These are phyloP conservation scores for Conger conger DNA, from an alignment of 2,113 vertebrate species.

Conservation along the genomic window DNA sequence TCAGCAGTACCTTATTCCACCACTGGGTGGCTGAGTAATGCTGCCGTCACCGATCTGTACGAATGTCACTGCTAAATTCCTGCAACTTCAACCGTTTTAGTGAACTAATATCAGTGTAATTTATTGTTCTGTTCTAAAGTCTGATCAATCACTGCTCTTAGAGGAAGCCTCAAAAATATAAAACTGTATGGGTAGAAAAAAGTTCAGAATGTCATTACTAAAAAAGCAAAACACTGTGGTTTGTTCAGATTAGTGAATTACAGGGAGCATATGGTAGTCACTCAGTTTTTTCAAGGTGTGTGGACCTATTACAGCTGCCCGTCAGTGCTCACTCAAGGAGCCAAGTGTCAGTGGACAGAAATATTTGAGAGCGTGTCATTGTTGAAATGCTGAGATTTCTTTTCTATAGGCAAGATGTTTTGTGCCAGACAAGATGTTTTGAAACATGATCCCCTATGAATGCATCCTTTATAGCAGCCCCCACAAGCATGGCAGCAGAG, in stretches of 20 bases:
- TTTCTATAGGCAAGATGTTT: neutral
- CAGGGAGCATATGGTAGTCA: no score
- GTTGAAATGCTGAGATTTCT: neutral
- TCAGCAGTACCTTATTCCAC: neutral
- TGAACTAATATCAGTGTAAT: neutral
- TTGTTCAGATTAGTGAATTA: no score
- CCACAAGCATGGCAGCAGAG: neutral
- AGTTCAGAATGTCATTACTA: neutral
- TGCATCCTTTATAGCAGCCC: neutral
- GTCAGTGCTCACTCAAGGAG: neutral
- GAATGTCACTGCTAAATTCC: neutral
- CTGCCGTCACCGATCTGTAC: neutral
- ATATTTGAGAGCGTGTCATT: neutral
- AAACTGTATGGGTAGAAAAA: neutral
- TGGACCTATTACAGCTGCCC: neutral
- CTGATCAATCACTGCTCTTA: neutral
- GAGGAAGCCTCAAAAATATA: neutral
- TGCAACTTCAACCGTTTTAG: neutral
- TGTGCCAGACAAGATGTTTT: neutral
- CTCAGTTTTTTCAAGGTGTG: neutral
- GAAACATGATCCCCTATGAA: neutral
- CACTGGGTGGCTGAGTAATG: neutral
- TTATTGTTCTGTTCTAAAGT: neutral
- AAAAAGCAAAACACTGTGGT: no score
- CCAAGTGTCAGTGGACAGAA: neutral